Base-by-base conservation (phyloP, 1,140 invertebrate genomes). In the Drosophila murphyi region DNA sequence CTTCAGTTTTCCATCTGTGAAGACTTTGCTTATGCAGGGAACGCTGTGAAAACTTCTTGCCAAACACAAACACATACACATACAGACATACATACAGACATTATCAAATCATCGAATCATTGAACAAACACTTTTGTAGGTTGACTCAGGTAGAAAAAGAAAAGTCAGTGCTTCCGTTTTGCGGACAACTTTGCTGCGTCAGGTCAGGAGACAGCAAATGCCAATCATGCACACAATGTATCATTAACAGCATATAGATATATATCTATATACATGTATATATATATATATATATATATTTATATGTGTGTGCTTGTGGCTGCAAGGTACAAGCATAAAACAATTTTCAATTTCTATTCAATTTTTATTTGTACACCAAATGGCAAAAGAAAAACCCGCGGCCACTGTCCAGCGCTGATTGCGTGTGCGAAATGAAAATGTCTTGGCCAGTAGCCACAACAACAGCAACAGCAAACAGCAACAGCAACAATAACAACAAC, bases 341-440 rank as follows among this genome's bases (percentile, higher is more conserved):
- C 85, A 88, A 88, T 88, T 88, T 88, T 88, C 86, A 88, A 88
- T 88, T 88, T 88, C 85, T 88, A 85, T 88, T 89, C 75, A 73
- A 65, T 74, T 78, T 72, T 75, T 87, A 77, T 81, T 85, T 79
- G 79, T 79, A 67, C 64, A 87, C 51, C 54, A 65, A 76, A 75
- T 32, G 67, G 32, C 28, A 57, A 37, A 73, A 79, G 31, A 12
- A 48, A 69, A 69, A 50, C 54, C 54, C 41, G 32, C 48, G 52
- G 59, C 67, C 60, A 47, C 54, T 75, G 73, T 64, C 72, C 72
- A 43, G 59, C 71, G 61, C 68, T 72, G 73, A 45, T 70, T 65
- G 69, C 80, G 83, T 80, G 80, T 88, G 85, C 85, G 77, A 88
- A 88, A 88, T 88, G 72, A 88, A 87, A 87, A 87, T 88, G 79